Conservation (phyloP, 2,113 vertebrate genomes). For the Vombatus ursinus region DNA sequence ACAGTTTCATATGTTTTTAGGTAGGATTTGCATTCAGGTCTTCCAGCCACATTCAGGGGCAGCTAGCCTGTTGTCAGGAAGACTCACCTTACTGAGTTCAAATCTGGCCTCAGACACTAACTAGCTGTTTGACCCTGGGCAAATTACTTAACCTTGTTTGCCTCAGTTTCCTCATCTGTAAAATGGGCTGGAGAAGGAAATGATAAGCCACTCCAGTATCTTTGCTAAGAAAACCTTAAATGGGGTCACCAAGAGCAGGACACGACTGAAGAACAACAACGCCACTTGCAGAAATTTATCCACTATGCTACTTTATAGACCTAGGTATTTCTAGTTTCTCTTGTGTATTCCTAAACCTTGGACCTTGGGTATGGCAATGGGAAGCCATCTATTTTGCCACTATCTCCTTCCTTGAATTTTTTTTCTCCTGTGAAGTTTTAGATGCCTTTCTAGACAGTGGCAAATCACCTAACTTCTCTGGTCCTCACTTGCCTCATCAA, state of each 20-base stretch:
- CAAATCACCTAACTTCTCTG: background rate
- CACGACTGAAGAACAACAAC: background rate
- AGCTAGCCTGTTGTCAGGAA: background rate
- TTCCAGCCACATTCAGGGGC: background rate
- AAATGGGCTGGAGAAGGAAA: too few relatives aligned
- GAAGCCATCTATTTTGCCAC: background rate
- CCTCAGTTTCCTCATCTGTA: too few relatives aligned
- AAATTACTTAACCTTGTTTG: too few relatives aligned
- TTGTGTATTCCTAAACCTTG: background rate
- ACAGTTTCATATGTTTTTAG: background rate
- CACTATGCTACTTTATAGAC: background rate
- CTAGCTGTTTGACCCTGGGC: background rate
- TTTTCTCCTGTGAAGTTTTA: background rate
- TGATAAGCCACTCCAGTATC: background rate
- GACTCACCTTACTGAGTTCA: too few relatives aligned
- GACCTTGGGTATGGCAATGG: background rate
- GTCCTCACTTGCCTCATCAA: background rate
- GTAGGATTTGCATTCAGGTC: background rate
- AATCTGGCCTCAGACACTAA: background rate
- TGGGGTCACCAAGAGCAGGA: background rate
- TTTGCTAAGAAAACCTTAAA: background rate
- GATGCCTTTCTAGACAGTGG: background rate
- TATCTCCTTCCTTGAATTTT: background rate
- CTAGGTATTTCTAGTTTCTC: too few relatives aligned
- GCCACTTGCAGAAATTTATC: background rate